phyloP scores from a whole-genome alignment of 2,888 invertebrate genomes.

The Nemotelus nigrinus region DNA sequence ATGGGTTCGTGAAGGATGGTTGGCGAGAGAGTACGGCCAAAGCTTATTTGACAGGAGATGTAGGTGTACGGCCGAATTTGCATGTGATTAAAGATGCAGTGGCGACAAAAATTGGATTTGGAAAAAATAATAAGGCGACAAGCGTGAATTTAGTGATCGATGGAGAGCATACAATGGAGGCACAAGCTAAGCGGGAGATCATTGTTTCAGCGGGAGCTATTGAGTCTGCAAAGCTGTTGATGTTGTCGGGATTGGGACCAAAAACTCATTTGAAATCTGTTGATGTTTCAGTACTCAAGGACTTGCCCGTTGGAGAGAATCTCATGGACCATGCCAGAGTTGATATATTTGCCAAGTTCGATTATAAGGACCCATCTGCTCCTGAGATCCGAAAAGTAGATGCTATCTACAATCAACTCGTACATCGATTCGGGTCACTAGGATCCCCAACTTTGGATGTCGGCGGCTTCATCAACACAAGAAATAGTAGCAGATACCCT shows the following conservation, averaged over 20 bases:
- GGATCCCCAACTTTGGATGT: constrained; percentile 15
- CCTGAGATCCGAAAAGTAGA: constrained; percentile 28
- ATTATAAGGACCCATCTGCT: background rate
- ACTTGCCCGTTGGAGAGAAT: constrained; percentile 27
- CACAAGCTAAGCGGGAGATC: constrained; percentile 18
- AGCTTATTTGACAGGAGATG: constrained; percentile 70
- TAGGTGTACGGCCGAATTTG: constrained; percentile 64
- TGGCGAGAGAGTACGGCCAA: constrained; percentile 83
- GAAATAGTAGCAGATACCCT: constrained; percentile 17
- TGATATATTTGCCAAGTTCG: constrained; percentile 10
- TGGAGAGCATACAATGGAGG: constrained; percentile 3
- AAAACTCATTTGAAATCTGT: constrained; percentile 72
- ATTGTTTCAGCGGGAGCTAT: constrained; percentile 25
- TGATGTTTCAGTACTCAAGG: constrained; percentile 66
- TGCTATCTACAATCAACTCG: constrained; percentile 18
- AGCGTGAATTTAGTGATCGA: constrained; percentile 59
- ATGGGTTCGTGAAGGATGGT: constrained; percentile 64
- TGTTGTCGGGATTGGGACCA: constrained; percentile 85
- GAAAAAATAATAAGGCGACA: constrained; percentile 63
- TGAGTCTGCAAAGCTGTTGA: constrained; percentile 81
- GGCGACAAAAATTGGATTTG: constrained; percentile 66
- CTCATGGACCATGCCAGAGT: constrained; percentile 28
- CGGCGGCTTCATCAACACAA: constrained; percentile 21
- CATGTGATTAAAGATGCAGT: constrained; percentile 67
- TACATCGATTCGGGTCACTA: constrained; percentile 9